These are phyloP conservation scores for Cyprinodon tularosa DNA, from an alignment of 2,113 vertebrate species.

Conservation along the genomic window DNA sequence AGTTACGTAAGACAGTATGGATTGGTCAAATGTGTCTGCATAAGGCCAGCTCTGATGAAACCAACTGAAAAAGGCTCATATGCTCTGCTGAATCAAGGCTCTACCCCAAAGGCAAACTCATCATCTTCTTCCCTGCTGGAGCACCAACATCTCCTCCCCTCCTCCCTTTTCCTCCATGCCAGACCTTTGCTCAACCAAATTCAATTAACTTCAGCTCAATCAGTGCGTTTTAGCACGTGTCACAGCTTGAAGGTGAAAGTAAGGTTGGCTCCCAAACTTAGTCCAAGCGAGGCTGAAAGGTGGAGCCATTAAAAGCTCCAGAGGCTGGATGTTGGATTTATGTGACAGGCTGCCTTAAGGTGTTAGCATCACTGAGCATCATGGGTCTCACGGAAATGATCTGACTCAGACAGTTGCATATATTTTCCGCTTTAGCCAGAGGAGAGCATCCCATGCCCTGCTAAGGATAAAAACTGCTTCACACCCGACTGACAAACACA, in stretches of 20 bases:
- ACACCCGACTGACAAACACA: constrained; percentile 49
- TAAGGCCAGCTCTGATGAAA: constrained; percentile 51
- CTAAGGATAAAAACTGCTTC: constrained; percentile 34
- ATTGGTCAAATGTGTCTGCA: constrained; percentile 49
- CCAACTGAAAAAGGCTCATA: constrained; percentile 53
- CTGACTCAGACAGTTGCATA: constrained; percentile 17
- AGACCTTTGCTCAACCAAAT: constrained; percentile 56
- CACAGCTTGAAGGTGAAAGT: constrained; percentile 58
- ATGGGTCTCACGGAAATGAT: constrained; percentile 16
- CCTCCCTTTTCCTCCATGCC: constrained; percentile 20
- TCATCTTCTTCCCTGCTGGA: constrained; percentile 67
- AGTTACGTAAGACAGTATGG: constrained; percentile 38
- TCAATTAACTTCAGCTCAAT: constrained; percentile 68
- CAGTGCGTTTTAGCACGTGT: constrained; percentile 49
- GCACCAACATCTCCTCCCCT: constrained; percentile 23
- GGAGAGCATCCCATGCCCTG: constrained; percentile 37
- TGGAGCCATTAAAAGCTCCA: constrained; percentile 48
- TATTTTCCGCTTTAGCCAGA: constrained; percentile 23
- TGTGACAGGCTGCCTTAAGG: constrained; percentile 76
- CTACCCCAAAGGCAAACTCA: constrained; percentile 68
- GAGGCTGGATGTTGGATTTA: constrained; percentile 60
- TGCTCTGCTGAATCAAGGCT: constrained; percentile 61
- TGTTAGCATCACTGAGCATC: constrained; percentile 64
- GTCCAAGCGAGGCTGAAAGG: constrained; percentile 33
- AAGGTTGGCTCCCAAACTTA: constrained; percentile 46